Conservation (phyloP, 1,140 invertebrate species). For the Tetragnatha versicolor region DNA sequence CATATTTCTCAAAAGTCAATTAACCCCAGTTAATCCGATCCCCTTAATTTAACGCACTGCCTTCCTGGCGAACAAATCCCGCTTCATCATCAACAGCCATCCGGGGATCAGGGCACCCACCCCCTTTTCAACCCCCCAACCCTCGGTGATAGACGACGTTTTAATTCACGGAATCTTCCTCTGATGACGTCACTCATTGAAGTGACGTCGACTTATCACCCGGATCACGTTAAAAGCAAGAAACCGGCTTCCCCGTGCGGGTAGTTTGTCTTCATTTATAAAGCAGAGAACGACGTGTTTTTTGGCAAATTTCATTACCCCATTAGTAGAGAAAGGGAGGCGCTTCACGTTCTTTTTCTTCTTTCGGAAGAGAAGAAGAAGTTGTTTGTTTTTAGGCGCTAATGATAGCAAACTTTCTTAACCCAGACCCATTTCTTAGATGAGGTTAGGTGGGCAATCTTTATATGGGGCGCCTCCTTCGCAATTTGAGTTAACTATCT, state of each 20-base stretch:
- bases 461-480: too few relatives aligned
- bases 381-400: not conserved
- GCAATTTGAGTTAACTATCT: too few relatives aligned
- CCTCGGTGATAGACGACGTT: too few relatives aligned
- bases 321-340: not conserved
- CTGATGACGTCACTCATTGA: not conserved
- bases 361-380: not conserved
- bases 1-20: too few relatives aligned
- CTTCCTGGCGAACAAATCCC: too few relatives aligned
- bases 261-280: slow-evolving; percentile 23
- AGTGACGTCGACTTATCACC: slow-evolving; percentile 2
- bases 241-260: not conserved
- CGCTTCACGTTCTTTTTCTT: not conserved
- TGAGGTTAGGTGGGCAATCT: too few relatives aligned
- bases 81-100: too few relatives aligned
- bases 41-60: too few relatives aligned
- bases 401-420: slow-evolving; percentile 16
- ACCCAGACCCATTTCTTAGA: not conserved
- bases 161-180: too few relatives aligned
- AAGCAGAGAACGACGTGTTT: slow-evolving; percentile 25
- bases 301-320: slow-evolving; percentile 24
- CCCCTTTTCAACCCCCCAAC: too few relatives aligned
- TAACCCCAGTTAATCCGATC: too few relatives aligned
- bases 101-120: too few relatives aligned
- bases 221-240: not conserved